A percentile compares a stretch with the other conserved stretches of the same genome.
phyloP scores from a whole-genome alignment of 2,113 vertebrate genomes.

The Otolemur garnettii region DNA sequence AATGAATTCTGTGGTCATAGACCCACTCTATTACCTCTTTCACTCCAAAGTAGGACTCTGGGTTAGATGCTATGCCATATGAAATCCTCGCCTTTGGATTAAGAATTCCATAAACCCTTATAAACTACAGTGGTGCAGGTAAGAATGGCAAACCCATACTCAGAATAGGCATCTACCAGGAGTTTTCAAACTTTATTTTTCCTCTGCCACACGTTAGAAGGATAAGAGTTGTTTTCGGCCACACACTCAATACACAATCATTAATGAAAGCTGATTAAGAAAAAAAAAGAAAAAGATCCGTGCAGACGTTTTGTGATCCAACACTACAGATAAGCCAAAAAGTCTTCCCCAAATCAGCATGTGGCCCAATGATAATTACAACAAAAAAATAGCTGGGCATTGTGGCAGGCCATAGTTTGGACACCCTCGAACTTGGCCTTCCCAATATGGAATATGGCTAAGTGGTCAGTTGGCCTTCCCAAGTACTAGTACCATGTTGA shows the following conservation, averaged over 20 bases:
- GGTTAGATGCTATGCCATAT: not conserved
- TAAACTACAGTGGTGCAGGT: not conserved
- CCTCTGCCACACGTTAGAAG: too few species aligned
- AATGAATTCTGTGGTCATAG: not conserved
- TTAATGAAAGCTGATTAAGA: too few species aligned
- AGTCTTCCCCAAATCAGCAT: too few species aligned
- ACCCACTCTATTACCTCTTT: not conserved
- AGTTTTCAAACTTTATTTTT: too few species aligned
- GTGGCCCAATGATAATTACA: too few species aligned
- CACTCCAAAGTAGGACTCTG: not conserved
- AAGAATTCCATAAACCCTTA: not conserved
- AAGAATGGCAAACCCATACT: not conserved
- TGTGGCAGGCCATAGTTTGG: too few species aligned
- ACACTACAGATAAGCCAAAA: too few species aligned
- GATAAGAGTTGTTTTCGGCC: too few species aligned
- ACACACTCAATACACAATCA: too few species aligned
- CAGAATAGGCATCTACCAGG: not conserved
- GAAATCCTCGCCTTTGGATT: not conserved
- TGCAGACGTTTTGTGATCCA: too few species aligned
- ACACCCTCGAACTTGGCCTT: not conserved
- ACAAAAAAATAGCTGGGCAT: too few species aligned
- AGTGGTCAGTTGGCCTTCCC: not conserved
- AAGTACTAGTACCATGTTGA: not conserved
- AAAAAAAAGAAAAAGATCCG: too few species aligned
- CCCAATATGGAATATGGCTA: not conserved